Evolutionary conservation across 2,113 vertebrate genomes (phyloP).

Genomic region (Onychorhynchus coronatus): DNA sequence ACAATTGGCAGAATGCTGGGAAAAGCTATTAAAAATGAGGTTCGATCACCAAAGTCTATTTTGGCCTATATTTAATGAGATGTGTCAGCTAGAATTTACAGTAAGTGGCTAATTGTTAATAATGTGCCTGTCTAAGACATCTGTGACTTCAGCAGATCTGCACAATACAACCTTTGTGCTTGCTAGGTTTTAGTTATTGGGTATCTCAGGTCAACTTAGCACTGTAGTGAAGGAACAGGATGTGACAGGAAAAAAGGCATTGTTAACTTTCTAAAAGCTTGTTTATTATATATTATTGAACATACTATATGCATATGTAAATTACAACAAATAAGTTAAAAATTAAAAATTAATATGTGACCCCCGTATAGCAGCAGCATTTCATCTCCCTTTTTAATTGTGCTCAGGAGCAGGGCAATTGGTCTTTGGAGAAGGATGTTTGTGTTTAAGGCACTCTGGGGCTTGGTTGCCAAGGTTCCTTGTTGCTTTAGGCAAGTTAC

Average conservation of each 20-base stretch:
- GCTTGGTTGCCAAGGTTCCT: background rate
- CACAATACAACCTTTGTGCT: constrained; percentile 5
- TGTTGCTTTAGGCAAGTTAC: background rate
- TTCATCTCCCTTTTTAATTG: background rate
- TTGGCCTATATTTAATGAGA: constrained; percentile 65
- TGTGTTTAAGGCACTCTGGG: background rate
- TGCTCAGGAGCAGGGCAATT: background rate
- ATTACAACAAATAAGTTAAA: background rate
- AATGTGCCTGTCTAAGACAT: constrained; percentile 44
- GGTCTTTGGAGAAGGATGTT: background rate
- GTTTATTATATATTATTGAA: background rate
- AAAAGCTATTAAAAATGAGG: constrained; percentile 68
- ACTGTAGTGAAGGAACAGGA: background rate
- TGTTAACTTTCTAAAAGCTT: background rate
- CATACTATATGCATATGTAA: background rate
- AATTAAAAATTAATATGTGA: background rate
- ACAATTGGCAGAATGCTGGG: constrained; percentile 64
- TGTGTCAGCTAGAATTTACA: constrained; percentile 67
- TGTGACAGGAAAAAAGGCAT: background rate
- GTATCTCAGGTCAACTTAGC: background rate
- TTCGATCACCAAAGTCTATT: constrained; percentile 61
- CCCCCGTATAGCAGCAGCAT: background rate
- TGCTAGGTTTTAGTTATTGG: background rate
- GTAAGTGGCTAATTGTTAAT: constrained; percentile 73
- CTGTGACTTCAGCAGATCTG: constrained; percentile 30